Evolutionary conservation across 2,113 vertebrate genomes (phyloP), one percentile per base, ranked within the genome.

Genomic region (Plecotus auritus): DNA sequence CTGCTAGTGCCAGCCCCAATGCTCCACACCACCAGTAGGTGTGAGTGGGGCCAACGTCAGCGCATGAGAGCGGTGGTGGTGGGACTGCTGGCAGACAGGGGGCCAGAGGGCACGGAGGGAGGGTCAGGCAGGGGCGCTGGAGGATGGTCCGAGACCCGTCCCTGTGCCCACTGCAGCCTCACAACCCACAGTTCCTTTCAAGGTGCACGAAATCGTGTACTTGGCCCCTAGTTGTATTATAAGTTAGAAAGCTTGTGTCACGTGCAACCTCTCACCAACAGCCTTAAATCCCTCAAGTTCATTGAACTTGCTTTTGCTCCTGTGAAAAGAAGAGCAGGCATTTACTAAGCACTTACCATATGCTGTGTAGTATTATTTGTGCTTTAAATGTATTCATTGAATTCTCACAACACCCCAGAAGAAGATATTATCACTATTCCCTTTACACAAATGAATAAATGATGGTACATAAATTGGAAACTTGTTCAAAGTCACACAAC

Each of bases 371-470:
- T 42, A 45, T 51, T 59, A 35, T 90, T 18, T 45, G 70, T 30
- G 2, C 37, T 76, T 80, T 74, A 83, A 45, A 92, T 45, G 5
- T 73, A 56, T 73, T 54, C 42, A 74, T 17, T 45, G 61, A 72
- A 37, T 88, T 35, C 26, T 88, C n/a, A 66, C 12, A 77, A 47
- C 45, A 70, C 4, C 37, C 28, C 28, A 70, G 16, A 51, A 82
- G 45, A 16, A 81, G 16, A 37, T 72, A 76, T 13, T 59, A 64
- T 45, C 87, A 40, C 20, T 22, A 32, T 74, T 40, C 17, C 28
- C 42, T 37, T 85, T n/a, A n/a, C 70, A 77, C 17, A 91, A 59
- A 49, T 88, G 73, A 85, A 72, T 45, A 78, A 78, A 73, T n/a
- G 35, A 17, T 54, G 20, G 30, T n/a, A n/a, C 1, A 45, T 70